These are phyloP conservation scores for Agonum fuliginosum DNA, from an alignment of 2,888 invertebrate genomes.

Conservation along the genomic window DNA sequence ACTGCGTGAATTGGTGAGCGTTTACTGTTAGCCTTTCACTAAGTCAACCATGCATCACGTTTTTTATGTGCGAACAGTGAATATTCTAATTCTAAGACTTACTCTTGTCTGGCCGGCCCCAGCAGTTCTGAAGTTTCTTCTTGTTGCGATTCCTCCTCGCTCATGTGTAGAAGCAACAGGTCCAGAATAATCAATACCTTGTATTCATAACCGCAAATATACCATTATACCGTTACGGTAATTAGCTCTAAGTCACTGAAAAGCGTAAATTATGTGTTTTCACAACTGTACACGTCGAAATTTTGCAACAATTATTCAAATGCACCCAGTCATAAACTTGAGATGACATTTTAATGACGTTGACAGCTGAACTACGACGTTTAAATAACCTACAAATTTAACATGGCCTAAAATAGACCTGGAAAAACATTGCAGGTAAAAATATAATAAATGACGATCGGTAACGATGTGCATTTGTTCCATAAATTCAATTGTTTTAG, in stretches of 20 bases:
- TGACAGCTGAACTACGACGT: neutral
- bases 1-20: neutral
- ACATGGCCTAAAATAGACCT: too few species aligned
- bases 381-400: neutral
- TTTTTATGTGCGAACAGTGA: neutral
- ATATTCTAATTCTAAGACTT: neutral
- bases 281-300: neutral
- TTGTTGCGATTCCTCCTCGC: slow-evolving; percentile 35
- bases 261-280: neutral
- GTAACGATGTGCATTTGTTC: too few species aligned
- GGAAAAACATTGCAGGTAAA: too few species aligned
- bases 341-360: neutral
- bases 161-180: slow-evolving; percentile 58
- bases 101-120: slow-evolving; percentile 12
- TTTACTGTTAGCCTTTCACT: slow-evolving; percentile 59
- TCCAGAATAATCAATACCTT: slow-evolving; percentile 52
- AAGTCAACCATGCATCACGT: slow-evolving; percentile 21
- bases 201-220: slow-evolving; percentile 23
- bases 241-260: neutral
- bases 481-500: too few species aligned
- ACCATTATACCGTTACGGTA: slow-evolving; percentile 2
- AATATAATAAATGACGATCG: too few species aligned
- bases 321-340: neutral
- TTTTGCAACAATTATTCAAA: neutral
- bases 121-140: slow-evolving; percentile 56